A percentile compares a stretch with the other conserved stretches of the same genome.
phyloP scores from a whole-genome alignment of 2,797 vertebrate species.

The Liasis olivaceus region DNA sequence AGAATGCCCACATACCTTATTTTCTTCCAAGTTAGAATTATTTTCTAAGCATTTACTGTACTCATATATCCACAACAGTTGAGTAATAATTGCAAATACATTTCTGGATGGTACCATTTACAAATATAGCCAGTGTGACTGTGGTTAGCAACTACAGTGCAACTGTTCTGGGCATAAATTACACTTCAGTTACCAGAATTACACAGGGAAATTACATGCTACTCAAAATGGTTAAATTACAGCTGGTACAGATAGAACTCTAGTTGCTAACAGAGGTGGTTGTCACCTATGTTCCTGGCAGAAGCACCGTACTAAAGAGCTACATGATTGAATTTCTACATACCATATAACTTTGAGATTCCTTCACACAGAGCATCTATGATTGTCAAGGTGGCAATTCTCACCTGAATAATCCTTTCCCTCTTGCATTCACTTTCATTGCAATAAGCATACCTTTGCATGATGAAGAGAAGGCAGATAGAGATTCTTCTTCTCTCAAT shows the following conservation, averaged over 20 bases:
- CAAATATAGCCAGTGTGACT: not conserved
- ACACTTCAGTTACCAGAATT: not conserved
- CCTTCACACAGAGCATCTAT: not conserved
- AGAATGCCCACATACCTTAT: not conserved
- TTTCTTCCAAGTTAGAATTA: not conserved
- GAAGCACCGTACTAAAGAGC: not conserved
- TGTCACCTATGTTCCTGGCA: not conserved
- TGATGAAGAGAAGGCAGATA: not conserved
- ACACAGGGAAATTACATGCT: not conserved
- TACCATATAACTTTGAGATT: not conserved
- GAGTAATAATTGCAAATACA: not conserved
- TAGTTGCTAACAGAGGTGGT: not conserved
- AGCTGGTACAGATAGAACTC: not conserved
- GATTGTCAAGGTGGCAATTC: not conserved
- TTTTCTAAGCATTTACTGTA: not conserved
- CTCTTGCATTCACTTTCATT: not conserved
- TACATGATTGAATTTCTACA: not conserved
- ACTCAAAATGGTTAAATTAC: not conserved
- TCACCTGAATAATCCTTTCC: too few relatives aligned
- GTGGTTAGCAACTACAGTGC: not conserved
- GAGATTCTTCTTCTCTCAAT: not conserved
- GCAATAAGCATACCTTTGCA: not conserved
- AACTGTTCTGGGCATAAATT: not conserved
- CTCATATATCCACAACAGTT: not conserved
- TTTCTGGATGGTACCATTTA: not conserved